A percentile compares a stretch with the other conserved stretches of the same genome.
Conservation (phyloP, 30 jellyfish, hydroid and myxozoan species). For the Cassiopea andromeda region DNA sequence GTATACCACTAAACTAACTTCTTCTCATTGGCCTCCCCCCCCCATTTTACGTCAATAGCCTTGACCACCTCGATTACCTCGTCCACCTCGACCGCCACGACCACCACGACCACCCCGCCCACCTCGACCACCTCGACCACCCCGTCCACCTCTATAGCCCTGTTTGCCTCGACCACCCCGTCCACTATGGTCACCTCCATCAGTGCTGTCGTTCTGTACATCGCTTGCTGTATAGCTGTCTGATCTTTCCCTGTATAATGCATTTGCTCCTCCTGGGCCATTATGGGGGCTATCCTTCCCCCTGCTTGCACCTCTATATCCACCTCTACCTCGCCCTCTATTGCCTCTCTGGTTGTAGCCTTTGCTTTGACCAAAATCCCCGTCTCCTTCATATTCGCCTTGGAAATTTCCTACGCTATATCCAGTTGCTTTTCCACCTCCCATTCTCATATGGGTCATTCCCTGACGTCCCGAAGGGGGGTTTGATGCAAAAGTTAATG, state of each 20-base stretch:
- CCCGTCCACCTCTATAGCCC: slow-evolving; percentile 17
- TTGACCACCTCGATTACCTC: neutral
- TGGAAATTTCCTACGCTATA: neutral
- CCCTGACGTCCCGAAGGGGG: neutral
- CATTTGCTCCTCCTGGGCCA: neutral
- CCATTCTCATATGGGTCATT: neutral
- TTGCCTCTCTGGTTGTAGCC: neutral
- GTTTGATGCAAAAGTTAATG: neutral
- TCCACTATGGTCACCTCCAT: neutral
- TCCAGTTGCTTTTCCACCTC: neutral
- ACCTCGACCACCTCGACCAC: slow-evolving; percentile 3
- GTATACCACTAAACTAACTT: too few relatives aligned
- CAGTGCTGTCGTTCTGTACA: neutral
- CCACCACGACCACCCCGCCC: neutral
- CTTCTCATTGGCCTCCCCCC: too few relatives aligned
- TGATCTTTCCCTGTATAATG: neutral
- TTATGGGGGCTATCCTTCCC: neutral
- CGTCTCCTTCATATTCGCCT: neutral
- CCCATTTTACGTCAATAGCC: neutral
- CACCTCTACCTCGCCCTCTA: neutral
- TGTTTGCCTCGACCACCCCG: neutral
- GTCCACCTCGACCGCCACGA: neutral
- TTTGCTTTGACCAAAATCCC: neutral
- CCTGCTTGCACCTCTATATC: neutral
- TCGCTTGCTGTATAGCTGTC: neutral